Conservation (phyloP, 2,797 vertebrate genomes). For the Malacoraja senta region DNA sequence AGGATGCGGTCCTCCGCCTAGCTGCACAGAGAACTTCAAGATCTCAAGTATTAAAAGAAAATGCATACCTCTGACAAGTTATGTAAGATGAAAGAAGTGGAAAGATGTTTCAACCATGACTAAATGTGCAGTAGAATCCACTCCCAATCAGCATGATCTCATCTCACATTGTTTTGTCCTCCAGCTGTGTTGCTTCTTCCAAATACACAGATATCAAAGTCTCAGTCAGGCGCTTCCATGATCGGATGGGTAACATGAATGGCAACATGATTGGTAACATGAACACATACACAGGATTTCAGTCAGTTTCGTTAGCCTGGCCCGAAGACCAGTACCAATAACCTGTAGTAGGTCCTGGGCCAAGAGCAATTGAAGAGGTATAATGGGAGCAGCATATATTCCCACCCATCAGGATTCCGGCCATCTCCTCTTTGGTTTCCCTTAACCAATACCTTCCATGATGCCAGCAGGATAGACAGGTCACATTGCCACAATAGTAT, state of each 20-base stretch:
- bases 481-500: not conserved
- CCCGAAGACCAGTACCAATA: not conserved
- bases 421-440: no score
- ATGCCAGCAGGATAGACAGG: not conserved
- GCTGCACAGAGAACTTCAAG: not conserved
- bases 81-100: not conserved
- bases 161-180: not conserved
- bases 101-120: not conserved
- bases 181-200: not conserved
- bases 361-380: not conserved
- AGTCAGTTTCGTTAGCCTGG: not conserved
- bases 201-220: not conserved
- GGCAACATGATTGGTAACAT: not conserved
- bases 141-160: no score
- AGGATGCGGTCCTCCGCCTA: not conserved
- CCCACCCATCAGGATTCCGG: not conserved
- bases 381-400: not conserved
- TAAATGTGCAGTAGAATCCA: not conserved
- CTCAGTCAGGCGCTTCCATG: not conserved
- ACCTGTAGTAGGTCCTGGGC: not conserved
- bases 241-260: not conserved
- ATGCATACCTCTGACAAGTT: not conserved
- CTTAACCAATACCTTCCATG: no score
- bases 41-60: not conserved
- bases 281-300: not conserved